Conservation (phyloP, 2,888 invertebrate species). For the Drosophila testacea region DNA sequence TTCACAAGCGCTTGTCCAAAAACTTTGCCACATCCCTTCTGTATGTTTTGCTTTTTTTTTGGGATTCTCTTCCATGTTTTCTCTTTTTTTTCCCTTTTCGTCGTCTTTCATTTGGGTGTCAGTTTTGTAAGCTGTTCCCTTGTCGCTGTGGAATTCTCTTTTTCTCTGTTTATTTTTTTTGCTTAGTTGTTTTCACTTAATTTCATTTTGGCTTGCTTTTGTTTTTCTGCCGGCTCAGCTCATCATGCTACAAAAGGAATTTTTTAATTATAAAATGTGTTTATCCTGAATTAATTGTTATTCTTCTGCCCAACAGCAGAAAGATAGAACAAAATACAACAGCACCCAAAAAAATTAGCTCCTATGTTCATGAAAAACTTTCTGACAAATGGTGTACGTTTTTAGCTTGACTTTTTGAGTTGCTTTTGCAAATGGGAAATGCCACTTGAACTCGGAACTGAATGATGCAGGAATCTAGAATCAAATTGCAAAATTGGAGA, state of each 20-base stretch:
- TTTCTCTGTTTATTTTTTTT: slow-evolving; percentile 17
- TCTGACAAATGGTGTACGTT: slow-evolving; percentile 32
- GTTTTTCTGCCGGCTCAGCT: slow-evolving; percentile 55
- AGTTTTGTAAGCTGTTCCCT: slow-evolving; percentile 51
- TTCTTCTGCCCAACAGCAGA: slow-evolving; percentile 48
- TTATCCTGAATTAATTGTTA: slow-evolving; percentile 81
- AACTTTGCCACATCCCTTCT: slow-evolving; percentile 28
- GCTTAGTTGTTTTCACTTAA: slow-evolving; percentile 64
- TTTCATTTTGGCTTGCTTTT: slow-evolving; percentile 57
- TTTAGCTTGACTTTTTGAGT: slow-evolving; percentile 18
- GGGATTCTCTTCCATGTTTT: slow-evolving; percentile 21
- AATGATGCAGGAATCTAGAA: not conserved
- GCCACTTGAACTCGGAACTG: slow-evolving; percentile 1
- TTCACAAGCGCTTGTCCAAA: slow-evolving; percentile 40
- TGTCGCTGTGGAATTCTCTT: slow-evolving; percentile 35
- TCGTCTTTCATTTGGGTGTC: slow-evolving; percentile 37
- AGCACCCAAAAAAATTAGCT: slow-evolving; percentile 23
- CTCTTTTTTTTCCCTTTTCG: slow-evolving; percentile 8
- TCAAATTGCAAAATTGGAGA: not conserved
- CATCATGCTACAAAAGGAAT: slow-evolving; percentile 71
- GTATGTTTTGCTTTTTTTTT: not conserved
- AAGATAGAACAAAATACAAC: slow-evolving; percentile 16
- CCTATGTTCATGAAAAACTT: slow-evolving; percentile 20
- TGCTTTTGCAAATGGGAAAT: slow-evolving; percentile 2
- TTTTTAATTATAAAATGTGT: slow-evolving; percentile 82